A percentile compares a stretch with the other conserved stretches of the same genome.
These are phyloP conservation scores for Hartigia nigra DNA, from an alignment of 2,888 invertebrate species.

Conservation along the genomic window DNA sequence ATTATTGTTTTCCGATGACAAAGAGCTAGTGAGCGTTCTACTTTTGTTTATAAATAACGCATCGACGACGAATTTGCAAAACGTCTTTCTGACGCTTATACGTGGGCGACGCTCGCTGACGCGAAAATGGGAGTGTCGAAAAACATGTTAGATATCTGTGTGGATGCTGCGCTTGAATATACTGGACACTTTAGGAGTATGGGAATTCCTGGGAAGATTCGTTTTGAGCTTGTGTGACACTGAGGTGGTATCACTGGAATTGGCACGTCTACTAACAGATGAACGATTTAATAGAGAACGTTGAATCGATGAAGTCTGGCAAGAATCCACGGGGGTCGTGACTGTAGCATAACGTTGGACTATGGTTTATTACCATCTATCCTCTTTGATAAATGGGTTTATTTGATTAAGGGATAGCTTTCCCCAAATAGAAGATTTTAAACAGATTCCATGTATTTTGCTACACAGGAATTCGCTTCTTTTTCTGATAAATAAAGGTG, in stretches of 20 bases:
- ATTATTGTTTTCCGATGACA: not conserved
- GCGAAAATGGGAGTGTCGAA: not conserved
- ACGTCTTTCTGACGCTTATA: not conserved
- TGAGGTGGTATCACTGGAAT: not conserved
- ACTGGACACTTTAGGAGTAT: not conserved
- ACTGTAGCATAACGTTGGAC: not conserved
- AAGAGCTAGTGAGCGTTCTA: not conserved
- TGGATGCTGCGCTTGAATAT: not conserved
- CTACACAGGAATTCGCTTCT: not conserved
- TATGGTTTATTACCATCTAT: not conserved
- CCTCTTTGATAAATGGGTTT: not conserved
- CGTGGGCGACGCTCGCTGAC: not conserved
- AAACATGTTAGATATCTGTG: not conserved
- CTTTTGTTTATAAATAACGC: slow-evolving; percentile 6
- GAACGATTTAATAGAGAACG: not conserved
- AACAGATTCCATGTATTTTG: not conserved
- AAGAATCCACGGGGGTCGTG: not conserved
- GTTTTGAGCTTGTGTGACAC: not conserved
- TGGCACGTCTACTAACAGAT: not conserved
- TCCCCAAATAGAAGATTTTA: not conserved
- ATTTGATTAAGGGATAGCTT: not conserved
- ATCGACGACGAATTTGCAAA: not conserved
- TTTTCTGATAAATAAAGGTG: not conserved
- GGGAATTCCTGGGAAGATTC: not conserved
- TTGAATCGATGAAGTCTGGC: not conserved